Percentiles rank a stretch among this genome's conserved stretches.
These are phyloP conservation scores for Falco biarmicus DNA, from an alignment of 2,797 vertebrate genomes.

Conservation along the genomic window DNA sequence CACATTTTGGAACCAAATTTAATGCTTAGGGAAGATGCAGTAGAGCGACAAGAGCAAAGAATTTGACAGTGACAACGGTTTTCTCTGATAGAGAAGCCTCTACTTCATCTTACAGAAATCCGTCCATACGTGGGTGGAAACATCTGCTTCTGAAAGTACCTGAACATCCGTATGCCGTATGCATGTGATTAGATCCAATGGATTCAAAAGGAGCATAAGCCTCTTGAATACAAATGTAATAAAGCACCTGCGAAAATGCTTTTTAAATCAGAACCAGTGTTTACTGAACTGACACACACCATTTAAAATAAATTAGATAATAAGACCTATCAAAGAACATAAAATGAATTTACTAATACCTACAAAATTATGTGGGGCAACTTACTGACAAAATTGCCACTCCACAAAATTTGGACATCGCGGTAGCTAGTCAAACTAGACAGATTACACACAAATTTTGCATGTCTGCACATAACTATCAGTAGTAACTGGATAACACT, in stretches of 20 bases:
- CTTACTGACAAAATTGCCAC: background rate
- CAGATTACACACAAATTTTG: background rate
- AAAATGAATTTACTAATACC: background rate
- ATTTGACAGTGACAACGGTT: background rate
- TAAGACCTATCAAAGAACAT: background rate
- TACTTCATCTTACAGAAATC: background rate
- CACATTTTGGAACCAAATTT: background rate
- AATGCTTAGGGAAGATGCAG: background rate
- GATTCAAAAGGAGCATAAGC: background rate
- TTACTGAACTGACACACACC: slow-evolving; percentile 19
- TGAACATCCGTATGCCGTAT: background rate
- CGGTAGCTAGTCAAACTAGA: background rate
- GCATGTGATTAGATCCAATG: background rate
- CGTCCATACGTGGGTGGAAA: rapidly evolving
- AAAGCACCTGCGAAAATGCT: background rate
- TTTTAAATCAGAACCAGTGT: background rate
- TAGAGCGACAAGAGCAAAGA: background rate
- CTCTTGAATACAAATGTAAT: slow-evolving; percentile 2
- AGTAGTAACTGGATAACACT: background rate
- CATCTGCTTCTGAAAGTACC: slow-evolving; percentile 18
- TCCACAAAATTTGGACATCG: background rate
- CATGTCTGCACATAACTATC: background rate
- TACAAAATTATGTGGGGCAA: background rate
- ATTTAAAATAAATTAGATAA: slow-evolving; percentile 41
- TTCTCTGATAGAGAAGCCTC: background rate